A percentile compares a stretch with the other conserved stretches of the same genome.
phyloP scores from a whole-genome alignment of 1,140 invertebrate species.

The Teleogryllus occipitalis region DNA sequence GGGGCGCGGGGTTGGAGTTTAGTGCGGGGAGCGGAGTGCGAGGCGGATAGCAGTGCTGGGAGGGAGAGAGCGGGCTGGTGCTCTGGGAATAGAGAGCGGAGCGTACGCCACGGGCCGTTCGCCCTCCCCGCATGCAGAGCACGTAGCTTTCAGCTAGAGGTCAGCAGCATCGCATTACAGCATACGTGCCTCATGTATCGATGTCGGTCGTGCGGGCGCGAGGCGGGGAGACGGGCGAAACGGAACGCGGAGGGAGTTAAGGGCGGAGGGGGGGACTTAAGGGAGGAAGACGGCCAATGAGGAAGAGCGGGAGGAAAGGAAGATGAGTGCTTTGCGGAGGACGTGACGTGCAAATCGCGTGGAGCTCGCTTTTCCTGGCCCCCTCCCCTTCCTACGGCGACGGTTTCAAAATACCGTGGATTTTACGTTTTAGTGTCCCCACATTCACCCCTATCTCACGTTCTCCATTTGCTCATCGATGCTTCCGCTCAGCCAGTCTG shows the following conservation, averaged over 20 bases:
- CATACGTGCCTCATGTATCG: not conserved
- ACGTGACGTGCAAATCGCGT: not conserved
- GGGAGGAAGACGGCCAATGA: not conserved
- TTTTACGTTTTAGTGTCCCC: no score
- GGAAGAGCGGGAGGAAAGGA: not conserved
- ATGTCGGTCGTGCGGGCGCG: not conserved
- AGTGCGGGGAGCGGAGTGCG: no score
- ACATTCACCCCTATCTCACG: no score
- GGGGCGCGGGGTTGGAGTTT: no score
- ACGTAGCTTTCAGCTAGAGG: constrained; percentile 3
- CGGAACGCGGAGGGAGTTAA: no score
- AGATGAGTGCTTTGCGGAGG: not conserved
- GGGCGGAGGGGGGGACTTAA: no score
- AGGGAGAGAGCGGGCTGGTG: not conserved
- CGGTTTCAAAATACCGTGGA: no score
- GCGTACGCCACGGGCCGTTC: not conserved
- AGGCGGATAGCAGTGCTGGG: no score
- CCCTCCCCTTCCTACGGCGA: not conserved
- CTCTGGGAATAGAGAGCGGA: not conserved
- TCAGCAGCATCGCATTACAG: not conserved
- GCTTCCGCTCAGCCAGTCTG: no score
- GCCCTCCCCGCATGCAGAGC: not conserved
- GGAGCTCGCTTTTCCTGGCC: not conserved
- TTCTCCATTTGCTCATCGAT: no score
- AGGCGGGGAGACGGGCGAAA: not conserved